Conservation (phyloP, 2,113 vertebrate species). For the Argyrosomus japonicus region DNA sequence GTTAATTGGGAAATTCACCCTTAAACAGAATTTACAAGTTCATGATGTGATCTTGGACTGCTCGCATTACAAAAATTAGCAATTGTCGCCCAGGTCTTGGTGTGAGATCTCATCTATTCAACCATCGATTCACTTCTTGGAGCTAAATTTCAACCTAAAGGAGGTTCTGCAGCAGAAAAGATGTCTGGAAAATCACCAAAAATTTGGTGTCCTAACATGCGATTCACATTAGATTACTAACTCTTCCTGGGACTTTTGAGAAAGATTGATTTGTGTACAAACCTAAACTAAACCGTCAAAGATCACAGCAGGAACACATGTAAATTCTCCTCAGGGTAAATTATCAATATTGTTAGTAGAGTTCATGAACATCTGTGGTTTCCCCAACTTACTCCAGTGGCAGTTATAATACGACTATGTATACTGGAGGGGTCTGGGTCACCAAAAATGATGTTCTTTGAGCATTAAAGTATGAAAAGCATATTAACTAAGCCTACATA, state of each 20-base stretch:
- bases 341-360: constrained; percentile 42
- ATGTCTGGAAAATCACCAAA: not conserved
- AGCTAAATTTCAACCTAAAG: not conserved
- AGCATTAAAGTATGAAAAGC: constrained; percentile 22
- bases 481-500: constrained; percentile 33
- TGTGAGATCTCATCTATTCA: not conserved
- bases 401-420: not conserved
- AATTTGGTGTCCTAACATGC: not conserved
- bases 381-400: constrained; percentile 39
- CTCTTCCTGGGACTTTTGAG: not conserved
- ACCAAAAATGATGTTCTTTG: constrained; percentile 50
- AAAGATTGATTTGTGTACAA: not conserved
- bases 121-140: not conserved
- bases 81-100: not conserved
- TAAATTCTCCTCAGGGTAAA: constrained; percentile 29
- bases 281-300: constrained; percentile 4
- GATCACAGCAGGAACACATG: constrained; percentile 31
- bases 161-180: not conserved
- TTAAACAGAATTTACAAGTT: constrained; percentile 19
- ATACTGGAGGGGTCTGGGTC: constrained; percentile 44
- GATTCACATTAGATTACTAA: not conserved
- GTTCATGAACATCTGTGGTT: constrained; percentile 42
- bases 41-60: constrained; percentile 44
- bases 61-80: not conserved
- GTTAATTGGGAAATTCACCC: constrained; percentile 35